These are phyloP conservation scores for Eulacestoma nigropectus DNA, from an alignment of 2,113 vertebrate species.

Conservation along the genomic window DNA sequence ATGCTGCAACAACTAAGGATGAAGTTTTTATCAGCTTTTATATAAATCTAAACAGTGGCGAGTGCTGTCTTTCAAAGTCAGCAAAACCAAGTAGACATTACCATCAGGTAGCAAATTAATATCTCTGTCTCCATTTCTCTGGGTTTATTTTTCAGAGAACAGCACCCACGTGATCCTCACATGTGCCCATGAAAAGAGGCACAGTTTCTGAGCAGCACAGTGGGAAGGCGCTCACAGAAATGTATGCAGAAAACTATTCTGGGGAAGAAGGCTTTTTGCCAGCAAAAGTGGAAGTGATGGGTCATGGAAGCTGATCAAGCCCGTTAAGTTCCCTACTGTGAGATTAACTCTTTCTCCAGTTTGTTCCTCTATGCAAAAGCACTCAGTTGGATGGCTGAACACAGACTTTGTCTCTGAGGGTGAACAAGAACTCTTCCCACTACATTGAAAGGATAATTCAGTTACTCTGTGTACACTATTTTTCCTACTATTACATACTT, in stretches of 20 bases:
- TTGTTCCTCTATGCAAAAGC: not conserved
- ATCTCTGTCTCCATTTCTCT: not conserved
- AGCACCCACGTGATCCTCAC: not conserved
- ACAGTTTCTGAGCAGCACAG: not conserved
- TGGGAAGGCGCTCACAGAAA: not conserved
- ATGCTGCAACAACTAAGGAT: not conserved
- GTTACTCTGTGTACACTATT: not conserved
- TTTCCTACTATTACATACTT: not conserved
- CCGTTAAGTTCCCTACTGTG: not conserved
- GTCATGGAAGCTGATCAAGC: not conserved
- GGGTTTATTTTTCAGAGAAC: not conserved
- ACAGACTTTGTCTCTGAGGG: not conserved
- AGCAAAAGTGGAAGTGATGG: not conserved
- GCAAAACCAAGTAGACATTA: not conserved
- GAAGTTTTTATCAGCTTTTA: not conserved
- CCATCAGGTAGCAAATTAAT: not conserved
- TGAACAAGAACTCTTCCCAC: not conserved
- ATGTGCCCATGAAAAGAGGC: not conserved
- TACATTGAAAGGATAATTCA: not conserved
- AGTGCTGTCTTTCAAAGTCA: not conserved
- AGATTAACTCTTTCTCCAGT: not conserved
- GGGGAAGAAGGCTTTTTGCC: not conserved
- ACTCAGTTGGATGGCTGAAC: not conserved
- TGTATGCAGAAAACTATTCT: not conserved
- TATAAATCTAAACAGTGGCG: not conserved